A percentile compares a stretch with the other conserved stretches of the same genome.
Evolutionary conservation across 2,797 vertebrate genomes (phyloP).

Genomic region (Sebastes cheni): DNA sequence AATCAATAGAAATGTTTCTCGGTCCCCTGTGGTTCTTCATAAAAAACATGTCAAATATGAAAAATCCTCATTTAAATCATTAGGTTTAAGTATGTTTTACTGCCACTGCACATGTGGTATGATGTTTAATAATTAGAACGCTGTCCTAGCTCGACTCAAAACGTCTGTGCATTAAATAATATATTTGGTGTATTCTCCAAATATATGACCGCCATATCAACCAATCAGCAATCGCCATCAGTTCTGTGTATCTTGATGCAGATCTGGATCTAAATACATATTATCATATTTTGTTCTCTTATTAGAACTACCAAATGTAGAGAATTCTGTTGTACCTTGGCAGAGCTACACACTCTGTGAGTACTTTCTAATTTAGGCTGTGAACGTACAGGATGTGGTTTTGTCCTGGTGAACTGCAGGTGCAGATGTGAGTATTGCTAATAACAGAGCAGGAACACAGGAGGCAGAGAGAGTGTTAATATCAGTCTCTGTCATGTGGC

Average conservation of each 20-base stretch:
- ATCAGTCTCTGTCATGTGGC: background rate
- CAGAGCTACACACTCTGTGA: background rate
- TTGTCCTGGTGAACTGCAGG: background rate
- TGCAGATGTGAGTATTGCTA: slow-evolving; percentile 24
- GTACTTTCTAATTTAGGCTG: slow-evolving; percentile 16
- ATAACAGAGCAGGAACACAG: slow-evolving; percentile 38
- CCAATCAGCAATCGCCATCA: background rate
- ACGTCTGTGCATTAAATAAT: background rate
- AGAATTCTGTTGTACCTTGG: background rate
- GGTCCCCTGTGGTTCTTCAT: background rate
- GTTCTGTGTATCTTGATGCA: background rate
- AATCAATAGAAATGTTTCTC: background rate
- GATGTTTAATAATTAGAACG: background rate
- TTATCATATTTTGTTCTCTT: background rate
- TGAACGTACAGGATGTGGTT: slow-evolving; percentile 54
- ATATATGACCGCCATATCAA: background rate
- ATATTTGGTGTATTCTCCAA: background rate
- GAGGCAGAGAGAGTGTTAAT: background rate
- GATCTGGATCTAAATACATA: background rate
- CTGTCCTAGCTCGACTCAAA: background rate
- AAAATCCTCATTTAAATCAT: background rate
- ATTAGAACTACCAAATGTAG: background rate
- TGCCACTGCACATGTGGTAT: background rate
- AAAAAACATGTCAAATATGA: background rate
- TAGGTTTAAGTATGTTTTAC: background rate